Conservation (phyloP, 1,140 invertebrate species). For the Formica selysi region DNA sequence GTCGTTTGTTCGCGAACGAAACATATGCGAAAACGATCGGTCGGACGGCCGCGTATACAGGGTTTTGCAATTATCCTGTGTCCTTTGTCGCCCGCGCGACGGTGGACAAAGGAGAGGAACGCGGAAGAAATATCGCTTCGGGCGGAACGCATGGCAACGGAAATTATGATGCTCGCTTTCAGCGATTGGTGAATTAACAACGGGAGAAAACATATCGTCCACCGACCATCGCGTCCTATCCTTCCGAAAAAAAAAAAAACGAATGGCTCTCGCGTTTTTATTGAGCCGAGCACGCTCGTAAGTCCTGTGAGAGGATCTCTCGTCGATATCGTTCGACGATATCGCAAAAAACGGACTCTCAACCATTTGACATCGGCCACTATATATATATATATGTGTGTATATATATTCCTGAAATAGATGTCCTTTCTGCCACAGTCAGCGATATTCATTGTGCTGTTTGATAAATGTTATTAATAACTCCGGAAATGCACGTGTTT, state of each 20-base stretch:
- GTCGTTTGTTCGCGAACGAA: conserved; percentile 15
- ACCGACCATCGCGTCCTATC: not conserved
- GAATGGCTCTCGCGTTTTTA: conserved; percentile 39
- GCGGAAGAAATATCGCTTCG: conserved; percentile 58
- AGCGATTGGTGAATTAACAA: conserved; percentile 57
- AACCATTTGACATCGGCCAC: conserved; percentile 11
- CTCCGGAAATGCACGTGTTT: not conserved
- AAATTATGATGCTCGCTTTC: conserved; percentile 57
- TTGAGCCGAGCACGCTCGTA: conserved; percentile 22
- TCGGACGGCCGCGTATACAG: conserved; percentile 27
- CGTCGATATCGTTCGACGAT: conserved; percentile 36
- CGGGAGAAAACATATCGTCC: not conserved
- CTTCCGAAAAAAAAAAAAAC: not conserved
- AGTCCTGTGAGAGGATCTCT: conserved; percentile 25
- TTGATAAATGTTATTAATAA: conserved; percentile 44
- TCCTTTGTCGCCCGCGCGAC: conserved; percentile 27
- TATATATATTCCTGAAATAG: not conserved
- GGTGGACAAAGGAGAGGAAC: conserved; percentile 31
- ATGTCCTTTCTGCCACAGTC: not conserved
- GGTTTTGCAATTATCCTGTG: conserved; percentile 66
- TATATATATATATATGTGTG: not conserved
- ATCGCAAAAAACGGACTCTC: conserved; percentile 18
- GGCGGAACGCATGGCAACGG: conserved; percentile 9
- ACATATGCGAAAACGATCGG: conserved; percentile 55
- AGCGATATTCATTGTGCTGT: conserved; percentile 2